Evolutionary conservation across 2,888 invertebrate species (phyloP), one percentile per base, ranked within the genome.

Genomic region (Diploptera punctata): DNA sequence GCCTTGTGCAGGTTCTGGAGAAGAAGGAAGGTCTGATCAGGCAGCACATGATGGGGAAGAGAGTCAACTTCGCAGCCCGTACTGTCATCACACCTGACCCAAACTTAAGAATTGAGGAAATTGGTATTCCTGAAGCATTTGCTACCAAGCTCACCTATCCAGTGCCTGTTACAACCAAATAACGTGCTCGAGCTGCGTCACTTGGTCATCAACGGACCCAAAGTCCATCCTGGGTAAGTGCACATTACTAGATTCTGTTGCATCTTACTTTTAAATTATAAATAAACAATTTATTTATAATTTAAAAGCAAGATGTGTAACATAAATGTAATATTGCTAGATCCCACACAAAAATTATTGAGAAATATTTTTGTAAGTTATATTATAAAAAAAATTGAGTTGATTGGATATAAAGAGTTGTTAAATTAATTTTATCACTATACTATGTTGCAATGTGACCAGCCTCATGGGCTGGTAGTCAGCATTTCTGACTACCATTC

Each of bases 41-140:
- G 76, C 97, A 95, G 91, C 92, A 99, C 81, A 99, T 99, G 98
- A 99, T 99, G 99, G 99, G 99, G 0, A 99, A 99, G 84, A 90
- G 99, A 82, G 99, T 99, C 0, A 97, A 99, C 82, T 99, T 89
- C 85, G 97, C 99, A 0, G 97, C 97, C 16, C 90, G 99, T 68
- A 97, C 99, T 16, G 99, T 99, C 33, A 99, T 99, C 74, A 98
- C 99, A 0, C 99, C 99, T 0, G 99, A 99, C 86, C 99, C 99
- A 0, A 95, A 97, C 84, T 90, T 99, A 65, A 93, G 93, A 80
- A 94, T 98, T 44, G 96, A 98, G 84, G 98, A 99, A 86, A 94
- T 99, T 75, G 99, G 98, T 3, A 88, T 99, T 60, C 99, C 99
- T 0, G 93, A 95, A 83, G 91, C 90, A 26, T 99, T 99, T 85